Percentiles rank a stretch among this genome's conserved stretches.
Conservation (phyloP, 2,797 vertebrate species). For the Esox masquinongy region DNA sequence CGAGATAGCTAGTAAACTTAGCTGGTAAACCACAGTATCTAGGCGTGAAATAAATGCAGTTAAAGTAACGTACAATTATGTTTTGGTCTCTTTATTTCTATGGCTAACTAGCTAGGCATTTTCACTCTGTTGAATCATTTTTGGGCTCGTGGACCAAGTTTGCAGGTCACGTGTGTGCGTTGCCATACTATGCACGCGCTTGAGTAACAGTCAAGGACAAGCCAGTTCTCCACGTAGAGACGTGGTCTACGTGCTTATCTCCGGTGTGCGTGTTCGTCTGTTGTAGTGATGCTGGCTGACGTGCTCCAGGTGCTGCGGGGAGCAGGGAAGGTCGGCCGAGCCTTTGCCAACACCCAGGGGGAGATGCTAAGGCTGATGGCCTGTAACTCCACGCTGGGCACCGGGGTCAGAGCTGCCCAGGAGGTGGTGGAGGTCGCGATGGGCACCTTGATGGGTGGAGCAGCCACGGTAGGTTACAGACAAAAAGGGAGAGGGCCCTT, state of each 20-base stretch:
- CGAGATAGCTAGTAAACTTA: no score
- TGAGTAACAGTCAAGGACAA: background rate
- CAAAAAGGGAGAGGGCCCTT: background rate
- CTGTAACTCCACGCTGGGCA: conserved; percentile 72
- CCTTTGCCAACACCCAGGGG: conserved; percentile 68
- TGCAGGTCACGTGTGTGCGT: background rate
- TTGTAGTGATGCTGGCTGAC: conserved; percentile 71
- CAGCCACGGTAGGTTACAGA: conserved; percentile 51
- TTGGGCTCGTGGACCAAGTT: background rate
- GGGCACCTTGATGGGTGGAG: conserved; percentile 54
- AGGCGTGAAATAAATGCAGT: no score
- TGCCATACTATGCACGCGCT: no score
- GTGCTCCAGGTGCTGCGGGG: conserved; percentile 77
- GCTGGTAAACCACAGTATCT: no score
- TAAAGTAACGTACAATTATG: no score
- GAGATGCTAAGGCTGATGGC: conserved; percentile 73
- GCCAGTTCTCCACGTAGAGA: no score
- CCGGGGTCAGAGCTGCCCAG: conserved; percentile 66
- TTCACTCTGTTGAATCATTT: background rate
- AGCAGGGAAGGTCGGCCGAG: conserved; percentile 74
- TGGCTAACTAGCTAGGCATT: background rate
- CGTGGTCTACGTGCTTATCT: background rate
- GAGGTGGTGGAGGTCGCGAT: conserved; percentile 62
- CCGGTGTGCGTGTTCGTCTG: background rate
- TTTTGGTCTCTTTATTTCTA: no score